Conservation (phyloP, 2,113 vertebrate species). For the Erythrocebus patas region DNA sequence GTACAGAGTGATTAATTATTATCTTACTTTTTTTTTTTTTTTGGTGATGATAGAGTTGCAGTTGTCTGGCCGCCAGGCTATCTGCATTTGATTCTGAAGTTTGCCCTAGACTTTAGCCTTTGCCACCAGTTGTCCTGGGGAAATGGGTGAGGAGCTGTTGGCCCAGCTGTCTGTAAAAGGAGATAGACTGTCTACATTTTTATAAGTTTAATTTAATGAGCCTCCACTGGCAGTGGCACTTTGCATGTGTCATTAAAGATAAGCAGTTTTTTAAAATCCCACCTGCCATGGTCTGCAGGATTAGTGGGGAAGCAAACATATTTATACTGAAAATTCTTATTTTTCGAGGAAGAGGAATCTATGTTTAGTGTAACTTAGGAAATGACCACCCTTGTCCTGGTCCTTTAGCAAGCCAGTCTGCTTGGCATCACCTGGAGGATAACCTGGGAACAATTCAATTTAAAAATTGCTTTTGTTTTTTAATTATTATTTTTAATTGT, state of each 20-base stretch:
- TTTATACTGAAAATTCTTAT: background rate
- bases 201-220: background rate
- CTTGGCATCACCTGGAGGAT: background rate
- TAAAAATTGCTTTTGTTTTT: background rate
- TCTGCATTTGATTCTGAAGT: background rate
- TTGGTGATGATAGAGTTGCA: background rate
- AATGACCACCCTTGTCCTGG: background rate
- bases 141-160: background rate
- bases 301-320: no score
- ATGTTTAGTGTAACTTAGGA: background rate
- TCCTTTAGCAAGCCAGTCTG: background rate
- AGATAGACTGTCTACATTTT: background rate
- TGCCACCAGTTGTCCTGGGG: background rate
- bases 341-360: background rate
- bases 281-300: rapidly evolving
- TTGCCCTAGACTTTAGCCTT: background rate
- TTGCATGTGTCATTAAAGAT: rapidly evolving
- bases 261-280: background rate
- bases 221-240: rapidly evolving
- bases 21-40: background rate
- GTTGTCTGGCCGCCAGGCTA: background rate
- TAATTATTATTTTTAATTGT: background rate
- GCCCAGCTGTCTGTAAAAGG: background rate
- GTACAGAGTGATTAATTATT: background rate
- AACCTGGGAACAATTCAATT: background rate